phyloP scores from a whole-genome alignment of 2,888 invertebrate genomes.

The Mythimna ferrago region DNA sequence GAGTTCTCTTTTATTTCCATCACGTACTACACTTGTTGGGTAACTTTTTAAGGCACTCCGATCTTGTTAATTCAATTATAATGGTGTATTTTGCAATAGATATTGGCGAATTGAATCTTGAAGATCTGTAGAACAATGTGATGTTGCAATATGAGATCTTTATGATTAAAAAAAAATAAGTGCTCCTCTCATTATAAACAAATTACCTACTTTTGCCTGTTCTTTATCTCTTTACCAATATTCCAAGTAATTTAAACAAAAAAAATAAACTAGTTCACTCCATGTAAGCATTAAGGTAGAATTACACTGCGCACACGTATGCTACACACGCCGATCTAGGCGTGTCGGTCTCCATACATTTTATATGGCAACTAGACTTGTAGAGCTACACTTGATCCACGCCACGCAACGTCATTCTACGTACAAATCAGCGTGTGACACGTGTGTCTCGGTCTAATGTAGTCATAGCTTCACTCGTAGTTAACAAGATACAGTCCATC shows the following conservation, averaged over 20 bases:
- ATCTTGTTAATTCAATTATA: constrained; percentile 5
- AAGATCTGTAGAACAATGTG: not conserved
- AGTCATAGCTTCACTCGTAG: not conserved
- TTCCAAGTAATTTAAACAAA: not conserved
- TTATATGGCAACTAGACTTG: too few relatives aligned
- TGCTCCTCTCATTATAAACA: too few relatives aligned
- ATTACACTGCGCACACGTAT: too few relatives aligned
- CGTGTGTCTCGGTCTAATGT: too few relatives aligned
- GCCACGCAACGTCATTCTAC: too few relatives aligned
- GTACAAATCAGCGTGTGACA: too few relatives aligned
- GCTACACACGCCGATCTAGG: too few relatives aligned
- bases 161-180: too few relatives aligned
- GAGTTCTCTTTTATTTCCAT: constrained; percentile 27
- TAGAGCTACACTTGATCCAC: too few relatives aligned
- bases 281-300: not conserved
- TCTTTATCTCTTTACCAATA: not conserved
- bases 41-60: constrained; percentile 8
- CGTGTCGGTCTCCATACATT: too few relatives aligned
- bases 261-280: not conserved
- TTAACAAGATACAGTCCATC: constrained; percentile 40
- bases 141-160: not conserved
- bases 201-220: too few relatives aligned
- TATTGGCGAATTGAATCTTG: constrained; percentile 1
- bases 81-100: constrained; percentile 6
- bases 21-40: constrained; percentile 9